phyloP scores from a whole-genome alignment of 2,113 vertebrate genomes.

The Lucifuga dentata region DNA sequence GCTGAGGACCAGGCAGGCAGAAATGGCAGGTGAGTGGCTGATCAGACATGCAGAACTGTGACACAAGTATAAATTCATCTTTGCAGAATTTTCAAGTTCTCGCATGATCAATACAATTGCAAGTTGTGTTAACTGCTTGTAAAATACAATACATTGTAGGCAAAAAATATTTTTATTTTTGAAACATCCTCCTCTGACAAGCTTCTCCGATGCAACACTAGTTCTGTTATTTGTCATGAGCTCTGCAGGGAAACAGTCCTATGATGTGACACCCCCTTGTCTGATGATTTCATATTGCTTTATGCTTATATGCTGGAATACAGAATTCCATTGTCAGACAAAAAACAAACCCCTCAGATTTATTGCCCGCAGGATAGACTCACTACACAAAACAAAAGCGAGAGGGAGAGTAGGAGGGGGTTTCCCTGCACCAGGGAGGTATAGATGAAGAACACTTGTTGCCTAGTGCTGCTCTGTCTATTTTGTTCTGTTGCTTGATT shows the following conservation, averaged over 20 bases:
- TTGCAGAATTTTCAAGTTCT: not conserved
- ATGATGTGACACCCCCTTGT: not conserved
- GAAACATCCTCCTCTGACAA: too few relatives aligned
- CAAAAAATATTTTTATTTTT: too few relatives aligned
- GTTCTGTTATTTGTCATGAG: too few relatives aligned
- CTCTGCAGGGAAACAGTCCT: too few relatives aligned
- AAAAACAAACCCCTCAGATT: slow-evolving; percentile 21
- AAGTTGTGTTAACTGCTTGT: too few relatives aligned
- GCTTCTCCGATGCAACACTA: too few relatives aligned
- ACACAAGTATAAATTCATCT: too few relatives aligned
- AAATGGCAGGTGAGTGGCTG: too few relatives aligned
- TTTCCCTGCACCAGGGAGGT: slow-evolving; percentile 4
- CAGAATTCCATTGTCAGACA: slow-evolving; percentile 13
- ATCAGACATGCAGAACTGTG: too few relatives aligned
- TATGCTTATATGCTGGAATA: not conserved
- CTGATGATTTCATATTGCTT: slow-evolving; percentile 12
- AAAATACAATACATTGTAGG: too few relatives aligned
- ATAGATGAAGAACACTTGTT: slow-evolving; percentile 15
- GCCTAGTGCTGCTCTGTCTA: slow-evolving; percentile 17
- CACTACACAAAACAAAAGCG: slow-evolving; percentile 5
- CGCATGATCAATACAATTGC: too few relatives aligned
- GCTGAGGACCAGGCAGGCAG: too few relatives aligned
- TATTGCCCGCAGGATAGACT: not conserved
- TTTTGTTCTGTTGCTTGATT: slow-evolving; percentile 12
- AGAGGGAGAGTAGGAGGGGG: not conserved